Base-by-base conservation (phyloP, 2,888 invertebrate genomes). In the Dryocosmus kuriphilus region DNA sequence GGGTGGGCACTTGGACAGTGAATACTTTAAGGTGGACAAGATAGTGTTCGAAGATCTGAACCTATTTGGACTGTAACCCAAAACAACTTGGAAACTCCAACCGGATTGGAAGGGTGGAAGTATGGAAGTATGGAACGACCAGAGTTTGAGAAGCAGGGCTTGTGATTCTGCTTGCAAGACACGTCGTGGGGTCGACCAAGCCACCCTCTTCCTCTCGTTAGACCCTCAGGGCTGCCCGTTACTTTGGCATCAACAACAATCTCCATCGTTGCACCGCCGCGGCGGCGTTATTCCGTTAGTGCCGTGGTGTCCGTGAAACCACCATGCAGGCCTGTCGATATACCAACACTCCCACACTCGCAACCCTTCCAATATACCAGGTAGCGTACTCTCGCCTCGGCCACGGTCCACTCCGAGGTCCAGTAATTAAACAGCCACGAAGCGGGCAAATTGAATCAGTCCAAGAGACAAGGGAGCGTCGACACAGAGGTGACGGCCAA, bases 341-440 rank as follows among this genome's bases (percentile, higher is more conserved):
- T 78, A 78, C 80, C 82, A 81, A 83, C 83, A 82, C 82, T 75
- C 80, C 80, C 76, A 80, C 79, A 80, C 77, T 75, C 80, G 67
- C 80, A 79, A 82, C 81, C 79, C 77, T 76, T 81, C 77, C 79
- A 77, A 81, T 79, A 78, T 82, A 81, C 78, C 81, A 83, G 82
- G 81, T 83, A 81, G 80, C 78, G 79, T 77, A 78, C 80, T 76
- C 78, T 79, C 78, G 80, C 79, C 84, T 83, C 83, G 81, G 81
- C 86, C 85, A 85, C 84, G 85, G 88, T 89, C 90, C 90, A 90
- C 90, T 89, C 86, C 88, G 88, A 86, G 87, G 86, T 84, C 87
- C 90, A 88, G 91, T 91, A 91, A 91, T 91, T 91, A 91, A 91
- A 91, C 91, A 91, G 90, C 91, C 89, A 90, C 90, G 90, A 89